These are phyloP conservation scores for Hephaestus fuliginosus DNA, from an alignment of 2,797 vertebrate species.

Conservation along the genomic window DNA sequence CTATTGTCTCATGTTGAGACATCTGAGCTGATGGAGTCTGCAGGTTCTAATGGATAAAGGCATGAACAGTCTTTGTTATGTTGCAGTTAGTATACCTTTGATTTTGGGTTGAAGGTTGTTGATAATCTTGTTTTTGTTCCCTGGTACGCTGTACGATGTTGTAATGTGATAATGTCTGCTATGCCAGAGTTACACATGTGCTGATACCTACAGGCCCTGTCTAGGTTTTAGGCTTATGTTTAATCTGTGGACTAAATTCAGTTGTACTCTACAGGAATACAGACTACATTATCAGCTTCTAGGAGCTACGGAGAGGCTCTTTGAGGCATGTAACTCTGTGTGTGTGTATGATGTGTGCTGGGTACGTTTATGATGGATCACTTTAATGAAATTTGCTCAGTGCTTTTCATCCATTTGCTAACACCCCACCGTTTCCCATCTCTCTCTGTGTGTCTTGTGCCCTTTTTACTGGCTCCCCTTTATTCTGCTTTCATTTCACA, in stretches of 20 bases:
- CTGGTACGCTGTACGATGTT: neutral
- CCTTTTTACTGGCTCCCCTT: conserved; percentile 48
- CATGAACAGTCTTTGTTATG: too few relatives aligned
- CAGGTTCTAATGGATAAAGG: too few relatives aligned
- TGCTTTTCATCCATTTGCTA: conserved; percentile 59
- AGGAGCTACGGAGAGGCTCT: conserved; percentile 11
- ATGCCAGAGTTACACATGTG: neutral
- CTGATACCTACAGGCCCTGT: neutral
- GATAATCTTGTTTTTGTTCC: too few relatives aligned
- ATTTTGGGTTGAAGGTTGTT: too few relatives aligned
- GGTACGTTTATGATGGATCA: conserved; percentile 57
- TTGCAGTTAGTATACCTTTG: too few relatives aligned
- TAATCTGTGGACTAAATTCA: conserved; percentile 37
- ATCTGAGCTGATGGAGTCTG: too few relatives aligned
- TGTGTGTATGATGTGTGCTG: neutral
- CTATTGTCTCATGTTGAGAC: too few relatives aligned
- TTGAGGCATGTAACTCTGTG: conserved; percentile 33
- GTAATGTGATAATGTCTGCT: neutral
- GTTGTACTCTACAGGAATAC: conserved; percentile 17
- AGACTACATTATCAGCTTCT: conserved; percentile 10
- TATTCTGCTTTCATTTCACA: conserved; percentile 60
- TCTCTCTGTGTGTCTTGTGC: conserved; percentile 58
- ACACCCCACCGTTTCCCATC: conserved; percentile 49
- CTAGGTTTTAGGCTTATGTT: conserved; percentile 11
- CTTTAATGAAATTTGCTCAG: conserved; percentile 66